phyloP scores from a whole-genome alignment of 2,113 vertebrate genomes.

The Neofelis nebulosa region DNA sequence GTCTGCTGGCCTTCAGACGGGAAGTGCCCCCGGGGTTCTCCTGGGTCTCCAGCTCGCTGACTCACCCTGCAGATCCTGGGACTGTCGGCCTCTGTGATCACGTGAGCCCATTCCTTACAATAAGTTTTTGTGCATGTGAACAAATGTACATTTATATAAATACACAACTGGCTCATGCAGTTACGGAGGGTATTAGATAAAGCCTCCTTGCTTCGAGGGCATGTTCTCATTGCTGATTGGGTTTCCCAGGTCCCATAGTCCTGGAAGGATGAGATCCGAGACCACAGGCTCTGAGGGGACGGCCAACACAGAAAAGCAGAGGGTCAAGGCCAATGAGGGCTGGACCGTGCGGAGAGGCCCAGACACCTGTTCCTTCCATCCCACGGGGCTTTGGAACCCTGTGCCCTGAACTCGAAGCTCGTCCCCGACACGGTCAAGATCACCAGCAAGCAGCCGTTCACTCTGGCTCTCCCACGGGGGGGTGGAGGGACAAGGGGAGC shows the following conservation, averaged over 20 bases:
- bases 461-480: accelerated
- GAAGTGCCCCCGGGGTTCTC: accelerated
- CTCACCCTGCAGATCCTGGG: not conserved
- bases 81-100: not conserved
- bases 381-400: accelerated
- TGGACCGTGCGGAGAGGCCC: accelerated
- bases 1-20: not conserved
- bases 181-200: no score
- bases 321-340: accelerated
- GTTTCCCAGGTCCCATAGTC: not conserved
- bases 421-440: accelerated
- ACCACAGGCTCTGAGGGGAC: not conserved
- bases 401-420: accelerated
- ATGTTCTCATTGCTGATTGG: not conserved
- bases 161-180: not conserved
- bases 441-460: accelerated
- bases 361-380: not conserved
- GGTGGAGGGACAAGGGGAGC: not conserved
- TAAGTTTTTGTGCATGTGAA: not conserved
- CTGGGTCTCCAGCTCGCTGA: not conserved
- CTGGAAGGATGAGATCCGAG: not conserved
- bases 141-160: no score
- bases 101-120: not conserved
- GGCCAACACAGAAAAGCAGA: not conserved
- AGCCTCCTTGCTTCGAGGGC: not conserved